These are phyloP conservation scores for Neotragus pygmaeus DNA, from an alignment of 2,113 vertebrate genomes.

Conservation along the genomic window DNA sequence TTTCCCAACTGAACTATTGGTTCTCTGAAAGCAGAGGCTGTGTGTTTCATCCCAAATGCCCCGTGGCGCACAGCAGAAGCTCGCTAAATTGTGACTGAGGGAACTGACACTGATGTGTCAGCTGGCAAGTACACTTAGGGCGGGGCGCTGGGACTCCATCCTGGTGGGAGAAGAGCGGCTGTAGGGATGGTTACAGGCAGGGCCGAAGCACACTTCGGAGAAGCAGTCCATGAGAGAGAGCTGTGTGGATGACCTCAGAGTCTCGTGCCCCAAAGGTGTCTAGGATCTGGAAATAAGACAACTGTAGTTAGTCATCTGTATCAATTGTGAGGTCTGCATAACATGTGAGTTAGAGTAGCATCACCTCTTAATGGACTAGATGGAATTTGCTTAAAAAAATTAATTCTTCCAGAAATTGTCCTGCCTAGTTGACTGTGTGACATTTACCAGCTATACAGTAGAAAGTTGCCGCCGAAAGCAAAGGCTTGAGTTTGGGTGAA, in stretches of 20 bases:
- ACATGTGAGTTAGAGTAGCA: background rate
- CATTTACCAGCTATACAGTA: background rate
- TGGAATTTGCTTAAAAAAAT: background rate
- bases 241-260: background rate
- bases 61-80: background rate
- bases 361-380: background rate
- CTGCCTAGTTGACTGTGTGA: background rate
- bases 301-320: background rate
- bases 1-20: background rate
- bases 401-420: background rate
- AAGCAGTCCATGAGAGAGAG: background rate
- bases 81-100: background rate
- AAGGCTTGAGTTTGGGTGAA: background rate
- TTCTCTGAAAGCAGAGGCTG: constrained; percentile 11
- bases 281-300: background rate
- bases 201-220: background rate
- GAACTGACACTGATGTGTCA: background rate
- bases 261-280: background rate
- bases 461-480: background rate
- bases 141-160: background rate
- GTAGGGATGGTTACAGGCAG: background rate
- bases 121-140: background rate
- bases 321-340: background rate
- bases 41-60: background rate
- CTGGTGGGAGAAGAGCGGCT: background rate